Percentiles rank a stretch among this genome's conserved stretches.
Conservation (phyloP, 2,888 invertebrate genomes). For the Podabrus alpinus region DNA sequence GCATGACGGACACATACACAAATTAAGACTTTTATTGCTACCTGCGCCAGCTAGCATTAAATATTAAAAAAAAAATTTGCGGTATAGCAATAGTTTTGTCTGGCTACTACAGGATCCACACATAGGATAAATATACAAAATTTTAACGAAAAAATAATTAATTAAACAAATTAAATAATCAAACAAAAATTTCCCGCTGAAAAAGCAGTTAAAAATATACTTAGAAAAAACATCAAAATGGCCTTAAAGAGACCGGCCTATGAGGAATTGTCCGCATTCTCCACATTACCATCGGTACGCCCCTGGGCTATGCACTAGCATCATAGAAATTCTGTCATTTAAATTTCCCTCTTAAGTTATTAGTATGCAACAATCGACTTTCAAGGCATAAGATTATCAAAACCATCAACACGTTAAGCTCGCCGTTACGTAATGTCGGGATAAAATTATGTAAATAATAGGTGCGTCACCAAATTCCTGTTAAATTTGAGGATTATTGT, state of each 20-base stretch:
- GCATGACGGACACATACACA: too few species aligned
- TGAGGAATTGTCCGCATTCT: background rate
- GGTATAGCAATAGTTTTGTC: too few species aligned
- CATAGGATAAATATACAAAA: too few species aligned
- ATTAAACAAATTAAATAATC: too few species aligned
- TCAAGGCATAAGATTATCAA: constrained; percentile 1
- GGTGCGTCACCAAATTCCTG: background rate
- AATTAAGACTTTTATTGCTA: too few species aligned
- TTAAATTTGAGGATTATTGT: background rate
- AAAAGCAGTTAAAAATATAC: background rate
- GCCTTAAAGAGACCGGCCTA: background rate
- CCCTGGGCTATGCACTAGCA: background rate
- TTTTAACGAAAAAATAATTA: too few species aligned
- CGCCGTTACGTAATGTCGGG: background rate
- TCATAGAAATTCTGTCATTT: background rate
- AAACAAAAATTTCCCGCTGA: too few species aligned
- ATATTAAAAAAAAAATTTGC: too few species aligned
- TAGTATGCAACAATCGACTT: constrained; percentile 3
- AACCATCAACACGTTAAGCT: constrained; percentile 1
- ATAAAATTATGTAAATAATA: constrained; percentile 4
- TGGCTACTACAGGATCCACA: too few species aligned
- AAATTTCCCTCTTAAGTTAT: background rate
- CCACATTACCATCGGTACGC: too few species aligned
- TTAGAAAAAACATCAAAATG: background rate
- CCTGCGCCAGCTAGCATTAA: too few species aligned